Evolutionary conservation across 2,113 vertebrate species (phyloP), one percentile per base, ranked within the genome.

Genomic region (Anas platyrhynchos): DNA sequence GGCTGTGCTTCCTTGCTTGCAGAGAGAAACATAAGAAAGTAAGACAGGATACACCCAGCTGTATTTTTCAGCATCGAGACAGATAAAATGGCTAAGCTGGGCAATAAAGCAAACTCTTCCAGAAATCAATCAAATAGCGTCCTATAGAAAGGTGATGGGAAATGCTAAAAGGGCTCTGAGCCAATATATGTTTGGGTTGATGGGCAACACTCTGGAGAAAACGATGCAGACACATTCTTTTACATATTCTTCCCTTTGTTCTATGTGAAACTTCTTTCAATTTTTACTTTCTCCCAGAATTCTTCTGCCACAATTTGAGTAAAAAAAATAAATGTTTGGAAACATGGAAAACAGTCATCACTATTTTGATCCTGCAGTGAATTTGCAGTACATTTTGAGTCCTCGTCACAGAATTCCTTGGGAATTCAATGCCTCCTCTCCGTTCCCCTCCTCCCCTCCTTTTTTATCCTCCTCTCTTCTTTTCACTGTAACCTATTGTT

Each of bases 61-160:
- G 6, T 5, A 6, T 4, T 7, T 1, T 67, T 73, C 66, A 59
- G 46, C 8, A 38, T 16, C 4, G 2, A 50, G 61, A 26, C 2
- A 58, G 32, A 29, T 18, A 83, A 44, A 8, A 12, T 4, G 15
- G 20, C 59, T 89, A 14, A 91, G 48, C 23, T 25, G 20, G 22
- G 58, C 44, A 76, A 50, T 32, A 54, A 52, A 76, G 20, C 16
- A 61, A 38, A 46, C 13, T 59, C 11, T 50, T 78, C 18, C 43
- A 88, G 58, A 91, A 90, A 63, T 72, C 52, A 82, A 16, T 26
- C 1, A 0, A 36, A 66, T 36, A 11, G 2, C 7, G 9, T 55
- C 41, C 13, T 32, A 2, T 5, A 67, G 69, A 58, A 74, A 63
- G 17, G 6, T 18, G 52, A 43, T 44, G 16, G 48, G 8, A 36